Evolutionary conservation across 2,113 vertebrate species (phyloP).

Genomic region (Eptatretus burgeri): DNA sequence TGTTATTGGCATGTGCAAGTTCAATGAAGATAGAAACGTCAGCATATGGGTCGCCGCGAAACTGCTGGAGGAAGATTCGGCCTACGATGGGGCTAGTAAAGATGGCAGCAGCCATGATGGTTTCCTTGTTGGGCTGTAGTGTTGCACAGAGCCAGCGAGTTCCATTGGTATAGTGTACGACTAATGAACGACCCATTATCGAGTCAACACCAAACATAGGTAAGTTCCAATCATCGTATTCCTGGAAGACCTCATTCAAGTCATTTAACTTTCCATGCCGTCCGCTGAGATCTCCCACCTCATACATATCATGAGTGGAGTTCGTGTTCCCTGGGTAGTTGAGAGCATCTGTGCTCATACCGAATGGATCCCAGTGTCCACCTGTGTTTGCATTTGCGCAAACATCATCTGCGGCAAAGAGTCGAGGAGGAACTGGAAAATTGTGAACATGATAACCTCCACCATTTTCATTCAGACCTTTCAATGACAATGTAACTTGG

Average conservation of each 20-base stretch:
- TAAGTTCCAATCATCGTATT: slow-evolving; percentile 22
- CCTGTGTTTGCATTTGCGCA: slow-evolving; percentile 24
- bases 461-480: slow-evolving; percentile 15
- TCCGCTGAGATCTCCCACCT: slow-evolving; percentile 25
- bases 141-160: slow-evolving; percentile 18
- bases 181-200: slow-evolving; percentile 29
- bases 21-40: slow-evolving; percentile 28
- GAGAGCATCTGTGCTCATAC: slow-evolving; percentile 11
- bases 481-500: slow-evolving; percentile 17
- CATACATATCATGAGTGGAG: slow-evolving; percentile 24
- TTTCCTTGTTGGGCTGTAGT: slow-evolving; percentile 20
- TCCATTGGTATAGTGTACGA: slow-evolving; percentile 17
- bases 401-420: slow-evolving; percentile 9
- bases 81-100: slow-evolving; percentile 23
- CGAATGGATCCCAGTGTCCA: slow-evolving; percentile 29
- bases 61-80: slow-evolving; percentile 21
- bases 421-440: slow-evolving; percentile 20
- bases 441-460: slow-evolving; percentile 21
- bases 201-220: slow-evolving; percentile 30
- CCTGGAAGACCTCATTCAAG: neutral
- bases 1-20: slow-evolving; percentile 17
- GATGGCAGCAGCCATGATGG: slow-evolving; percentile 15
- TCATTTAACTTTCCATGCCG: slow-evolving; percentile 18
- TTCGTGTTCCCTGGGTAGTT: slow-evolving; percentile 16
- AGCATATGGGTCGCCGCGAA: slow-evolving; percentile 18